phyloP scores from a whole-genome alignment of 2,113 vertebrate species.

The Candoia aspera region DNA sequence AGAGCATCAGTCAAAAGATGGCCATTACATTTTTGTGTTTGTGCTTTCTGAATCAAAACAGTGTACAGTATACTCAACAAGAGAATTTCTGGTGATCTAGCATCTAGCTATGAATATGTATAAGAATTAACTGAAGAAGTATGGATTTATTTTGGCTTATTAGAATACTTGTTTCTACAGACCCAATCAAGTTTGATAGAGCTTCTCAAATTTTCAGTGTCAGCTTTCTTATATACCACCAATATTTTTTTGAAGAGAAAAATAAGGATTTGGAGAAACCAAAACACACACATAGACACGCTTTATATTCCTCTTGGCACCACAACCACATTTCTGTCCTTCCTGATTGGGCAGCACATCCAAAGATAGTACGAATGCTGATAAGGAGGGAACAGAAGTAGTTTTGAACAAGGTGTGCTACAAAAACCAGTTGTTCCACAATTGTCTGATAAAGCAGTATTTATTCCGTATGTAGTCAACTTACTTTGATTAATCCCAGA shows the following conservation, averaged over 20 bases:
- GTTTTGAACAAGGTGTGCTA: not conserved
- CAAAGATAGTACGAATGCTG: not conserved
- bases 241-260: not conserved
- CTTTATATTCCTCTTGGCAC: not conserved
- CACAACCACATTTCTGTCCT: not conserved
- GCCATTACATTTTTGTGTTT: not conserved
- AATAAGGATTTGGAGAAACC: not conserved
- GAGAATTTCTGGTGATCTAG: not conserved
- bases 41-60: not conserved
- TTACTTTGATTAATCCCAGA: not conserved
- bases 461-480: not conserved
- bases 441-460: not conserved
- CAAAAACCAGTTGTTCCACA: conserved; percentile 1
- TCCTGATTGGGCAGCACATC: not conserved
- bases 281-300: not conserved
- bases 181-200: not conserved
- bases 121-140: not conserved
- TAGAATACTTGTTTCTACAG: not conserved
- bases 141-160: not conserved
- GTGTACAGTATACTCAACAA: not conserved
- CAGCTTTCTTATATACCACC: not conserved
- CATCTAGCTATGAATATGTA: not conserved
- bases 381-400: too few species aligned
- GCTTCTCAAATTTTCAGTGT: too few species aligned
- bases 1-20: not conserved